These are phyloP conservation scores for Rhea pennata DNA, from an alignment of 2,113 vertebrate genomes.

Conservation along the genomic window DNA sequence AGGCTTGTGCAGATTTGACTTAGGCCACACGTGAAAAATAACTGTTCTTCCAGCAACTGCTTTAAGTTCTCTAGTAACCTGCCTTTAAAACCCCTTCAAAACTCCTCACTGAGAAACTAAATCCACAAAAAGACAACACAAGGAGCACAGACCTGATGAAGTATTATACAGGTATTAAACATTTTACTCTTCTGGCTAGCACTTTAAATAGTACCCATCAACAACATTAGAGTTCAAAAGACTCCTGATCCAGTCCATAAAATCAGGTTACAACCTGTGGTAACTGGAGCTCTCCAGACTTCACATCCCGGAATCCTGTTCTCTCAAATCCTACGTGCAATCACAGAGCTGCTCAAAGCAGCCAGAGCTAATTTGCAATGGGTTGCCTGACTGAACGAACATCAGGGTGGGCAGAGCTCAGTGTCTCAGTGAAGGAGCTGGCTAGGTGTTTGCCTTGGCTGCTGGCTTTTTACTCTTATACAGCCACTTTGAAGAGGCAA, in stretches of 20 bases:
- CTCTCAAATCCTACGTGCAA: background rate
- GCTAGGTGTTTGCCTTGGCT: background rate
- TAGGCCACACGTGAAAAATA: background rate
- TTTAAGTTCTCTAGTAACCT: background rate
- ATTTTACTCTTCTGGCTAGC: background rate
- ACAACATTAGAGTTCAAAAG: background rate
- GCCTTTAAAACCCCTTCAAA: background rate
- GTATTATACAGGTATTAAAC: background rate
- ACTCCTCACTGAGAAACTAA: background rate
- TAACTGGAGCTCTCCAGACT: background rate
- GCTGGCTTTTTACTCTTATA: background rate
- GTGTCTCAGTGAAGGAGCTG: background rate
- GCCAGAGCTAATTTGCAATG: background rate
- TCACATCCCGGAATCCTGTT: background rate
- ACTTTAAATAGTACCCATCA: background rate
- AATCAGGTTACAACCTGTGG: background rate
- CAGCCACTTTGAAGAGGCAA: background rate
- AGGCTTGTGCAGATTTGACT: background rate
- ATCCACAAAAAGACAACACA: background rate
- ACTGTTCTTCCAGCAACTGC: background rate
- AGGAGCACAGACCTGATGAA: background rate
- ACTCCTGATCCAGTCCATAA: background rate
- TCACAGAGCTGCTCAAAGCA: background rate
- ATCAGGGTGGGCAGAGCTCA: background rate
- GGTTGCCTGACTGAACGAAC: background rate